Evolutionary conservation across 2,797 vertebrate species (phyloP), one percentile per base, ranked within the genome.

Genomic region (Rhyacichthys aspro): DNA sequence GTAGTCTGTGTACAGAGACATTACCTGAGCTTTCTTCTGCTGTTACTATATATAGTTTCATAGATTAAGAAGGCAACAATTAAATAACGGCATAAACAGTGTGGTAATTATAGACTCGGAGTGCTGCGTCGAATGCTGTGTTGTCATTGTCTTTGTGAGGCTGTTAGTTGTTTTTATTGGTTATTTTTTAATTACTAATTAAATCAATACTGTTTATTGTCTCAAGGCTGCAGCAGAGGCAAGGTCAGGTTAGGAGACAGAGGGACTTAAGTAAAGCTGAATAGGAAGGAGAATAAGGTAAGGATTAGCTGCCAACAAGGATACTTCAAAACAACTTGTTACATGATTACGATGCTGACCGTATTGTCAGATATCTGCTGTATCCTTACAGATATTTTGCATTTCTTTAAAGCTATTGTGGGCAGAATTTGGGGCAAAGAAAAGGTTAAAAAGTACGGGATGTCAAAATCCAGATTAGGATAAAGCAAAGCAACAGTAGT

Each of bases 41-140:
- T 42, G 34, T 68, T 73, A 38, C 43, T 63, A 55, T 64, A 66
- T 72, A 78, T 54, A 36, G 49, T 16, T 44, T 19, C 39, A 53
- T 43, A 43, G 59, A 57, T 15, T 49, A 64, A 38, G 52, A 74
- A 76, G 72, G 54, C 47, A 78, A 70, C 44, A 49, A 69, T 80
- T 74, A 75, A 36, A 63, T 58, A 72, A 78, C 15, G 14, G 17
- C 65, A 34, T 56, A 68, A 76, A 72, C 67, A 58, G 17, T 59
- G 42, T 12, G 79, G 41, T 72, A 76, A 82, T 79, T 77, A 71
- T 68, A 49, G 57, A 72, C 76, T 70, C 71, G 57, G 61, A 76
- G 56, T 44, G 63, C 36, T 59, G 18, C 53, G 53, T 9, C 58
- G 12, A 73, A 71, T 47, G 56, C 56, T 63, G 49, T 65, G 36